Evolutionary conservation across 2,888 invertebrate species (phyloP).

Genomic region (Agrochola circellaris): DNA sequence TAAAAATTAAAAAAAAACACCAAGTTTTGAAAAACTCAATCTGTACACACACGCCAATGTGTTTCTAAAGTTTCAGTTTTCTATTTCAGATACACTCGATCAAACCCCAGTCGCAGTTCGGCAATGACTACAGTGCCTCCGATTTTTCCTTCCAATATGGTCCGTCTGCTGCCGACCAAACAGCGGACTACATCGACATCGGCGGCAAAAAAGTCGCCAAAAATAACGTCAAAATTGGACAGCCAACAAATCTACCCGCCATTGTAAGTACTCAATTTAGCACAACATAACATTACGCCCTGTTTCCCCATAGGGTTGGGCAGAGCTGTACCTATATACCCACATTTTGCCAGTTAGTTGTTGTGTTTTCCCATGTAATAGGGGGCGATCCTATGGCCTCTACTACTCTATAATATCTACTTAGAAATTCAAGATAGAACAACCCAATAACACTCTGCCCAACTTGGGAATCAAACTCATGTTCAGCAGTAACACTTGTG

Average conservation of each 20-base stretch:
- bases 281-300: not conserved
- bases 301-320: not conserved
- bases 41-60: not conserved
- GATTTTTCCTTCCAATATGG: conserved; percentile 22
- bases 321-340: no score
- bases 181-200: not conserved
- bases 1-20: no score
- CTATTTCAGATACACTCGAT: conserved; percentile 20
- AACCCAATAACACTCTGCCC: not conserved
- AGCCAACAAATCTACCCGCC: conserved; percentile 8
- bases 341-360: no score
- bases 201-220: not conserved
- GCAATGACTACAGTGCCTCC: conserved; percentile 39
- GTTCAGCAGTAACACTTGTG: not conserved
- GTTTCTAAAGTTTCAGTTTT: not conserved
- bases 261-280: conserved; percentile 22
- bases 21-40: not conserved
- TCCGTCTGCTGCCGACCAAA: conserved; percentile 17
- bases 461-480: not conserved
- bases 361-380: no score
- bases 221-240: conserved; percentile 6
- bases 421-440: not conserved
- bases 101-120: not conserved
- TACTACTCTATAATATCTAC: no score
- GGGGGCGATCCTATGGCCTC: no score